These are phyloP conservation scores for Herminia tarsipennalis DNA, from an alignment of 2,888 invertebrate species.

Conservation along the genomic window DNA sequence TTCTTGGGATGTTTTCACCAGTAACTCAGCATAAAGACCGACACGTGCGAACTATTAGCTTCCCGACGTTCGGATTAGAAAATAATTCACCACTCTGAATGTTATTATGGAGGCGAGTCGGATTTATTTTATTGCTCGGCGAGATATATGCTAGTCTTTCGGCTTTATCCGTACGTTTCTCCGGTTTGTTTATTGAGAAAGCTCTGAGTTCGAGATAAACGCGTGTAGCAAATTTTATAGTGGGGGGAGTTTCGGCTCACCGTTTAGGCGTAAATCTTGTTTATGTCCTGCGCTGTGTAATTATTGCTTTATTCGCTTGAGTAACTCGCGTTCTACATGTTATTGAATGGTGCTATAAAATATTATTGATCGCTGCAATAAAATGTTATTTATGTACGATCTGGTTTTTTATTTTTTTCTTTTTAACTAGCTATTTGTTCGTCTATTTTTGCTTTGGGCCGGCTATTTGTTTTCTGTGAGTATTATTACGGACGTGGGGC, in stretches of 20 bases:
- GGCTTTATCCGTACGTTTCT: conserved; percentile 74
- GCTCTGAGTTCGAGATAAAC: conserved; percentile 55
- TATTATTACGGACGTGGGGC: conserved; percentile 15
- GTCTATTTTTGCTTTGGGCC: conserved; percentile 49
- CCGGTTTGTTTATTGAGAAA: conserved; percentile 78
- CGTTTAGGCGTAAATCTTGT: conserved; percentile 77
- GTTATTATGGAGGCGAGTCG: conserved; percentile 80
- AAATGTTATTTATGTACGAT: conserved; percentile 74
- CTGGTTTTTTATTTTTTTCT: conserved; percentile 57
- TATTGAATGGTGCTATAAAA: conserved; percentile 82
- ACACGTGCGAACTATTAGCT: conserved; percentile 85
- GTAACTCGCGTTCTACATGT: conserved; percentile 70
- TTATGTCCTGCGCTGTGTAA: conserved; percentile 72
- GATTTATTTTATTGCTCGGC: conserved; percentile 82
- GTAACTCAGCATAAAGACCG: conserved; percentile 76
- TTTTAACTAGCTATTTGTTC: conserved; percentile 59
- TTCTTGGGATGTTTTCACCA: conserved; percentile 79
- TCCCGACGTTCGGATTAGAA: conserved; percentile 80
- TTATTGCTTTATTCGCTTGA: conserved; percentile 81
- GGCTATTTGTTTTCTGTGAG: conserved; percentile 27
- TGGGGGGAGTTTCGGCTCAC: conserved; percentile 54
- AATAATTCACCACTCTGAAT: conserved; percentile 83
- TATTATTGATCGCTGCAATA: conserved; percentile 80
- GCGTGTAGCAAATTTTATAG: conserved; percentile 75
- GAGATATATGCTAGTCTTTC: conserved; percentile 79